These are phyloP conservation scores for Capromys pilorides DNA, from an alignment of 2,797 vertebrate species.

Conservation along the genomic window DNA sequence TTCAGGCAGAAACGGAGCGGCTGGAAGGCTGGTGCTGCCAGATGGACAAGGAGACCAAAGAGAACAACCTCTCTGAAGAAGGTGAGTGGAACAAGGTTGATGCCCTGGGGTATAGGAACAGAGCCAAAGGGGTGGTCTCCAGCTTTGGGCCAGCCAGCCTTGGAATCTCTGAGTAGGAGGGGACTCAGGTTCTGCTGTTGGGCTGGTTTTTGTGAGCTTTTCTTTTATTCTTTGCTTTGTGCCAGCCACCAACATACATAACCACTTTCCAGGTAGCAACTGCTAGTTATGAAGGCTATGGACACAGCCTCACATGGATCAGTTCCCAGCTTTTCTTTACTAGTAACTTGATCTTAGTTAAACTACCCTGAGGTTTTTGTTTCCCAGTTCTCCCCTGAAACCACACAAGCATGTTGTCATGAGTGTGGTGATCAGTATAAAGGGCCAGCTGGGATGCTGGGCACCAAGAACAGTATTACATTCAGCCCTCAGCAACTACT, in stretches of 20 bases:
- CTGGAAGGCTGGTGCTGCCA: conserved; percentile 99
- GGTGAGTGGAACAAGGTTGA: conserved; percentile 84
- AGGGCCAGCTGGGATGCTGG: neutral
- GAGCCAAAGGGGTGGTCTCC: neutral
- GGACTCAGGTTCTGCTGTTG: neutral
- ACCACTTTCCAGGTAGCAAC: neutral
- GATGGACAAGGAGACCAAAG: conserved; percentile 99
- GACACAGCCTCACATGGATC: neutral
- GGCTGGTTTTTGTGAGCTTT: neutral
- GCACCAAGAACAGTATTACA: neutral
- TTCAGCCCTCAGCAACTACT: neutral
- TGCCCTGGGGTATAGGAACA: neutral
- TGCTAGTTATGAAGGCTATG: neutral
- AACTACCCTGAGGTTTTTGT: neutral
- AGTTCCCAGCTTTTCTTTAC: neutral
- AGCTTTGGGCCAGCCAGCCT: neutral
- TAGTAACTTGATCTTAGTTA: neutral
- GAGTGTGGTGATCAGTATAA: neutral
- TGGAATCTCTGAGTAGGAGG: rapidly evolving
- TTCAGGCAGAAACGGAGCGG: conserved; percentile 96
- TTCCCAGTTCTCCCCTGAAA: neutral
- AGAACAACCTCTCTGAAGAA: conserved; percentile 98
- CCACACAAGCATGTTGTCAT: neutral
- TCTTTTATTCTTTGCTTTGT: neutral
- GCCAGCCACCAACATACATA: neutral